Base-by-base conservation (phyloP, 2,888 invertebrate genomes). In the Synergus gifuensis region DNA sequence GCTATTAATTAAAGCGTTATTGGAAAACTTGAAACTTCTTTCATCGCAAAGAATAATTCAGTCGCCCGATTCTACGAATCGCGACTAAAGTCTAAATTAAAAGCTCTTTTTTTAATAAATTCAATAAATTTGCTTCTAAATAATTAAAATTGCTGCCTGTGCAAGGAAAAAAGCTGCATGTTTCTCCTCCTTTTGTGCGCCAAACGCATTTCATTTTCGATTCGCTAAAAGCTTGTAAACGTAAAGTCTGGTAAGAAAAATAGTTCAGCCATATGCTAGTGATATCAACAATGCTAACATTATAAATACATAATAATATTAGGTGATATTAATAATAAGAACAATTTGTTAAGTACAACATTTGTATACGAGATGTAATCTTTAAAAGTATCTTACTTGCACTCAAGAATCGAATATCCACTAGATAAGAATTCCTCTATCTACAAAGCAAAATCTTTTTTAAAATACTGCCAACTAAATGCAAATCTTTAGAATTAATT, bases 261-360 rank as follows among this genome's bases (percentile, higher is more conserved):
- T 73, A 73, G n/a, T 73, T 54, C 36, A 73, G 73, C 54, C 28
- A 73, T 73, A 73, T 73, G 36, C 73, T 73, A 73, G 54, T 73
- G n/a, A 11, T 73, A 54, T 73, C 40, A 73, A 73, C 73, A 73
- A 54, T 73, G 49, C 49, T 54, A 49, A 54, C 46, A 11, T 54
- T 73, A 73, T 73, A 73, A 54, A 73, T 36, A 36, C 36, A 36
- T 73, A 73, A 49, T 73, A 73, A 54, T 73, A 49, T 69, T 69
- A 73, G 49, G 73, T 73, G 54, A 73, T 73, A 73, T 73, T 73
- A 73, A 73, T 67, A 67, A 46, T 73, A 73, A 73, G 73, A 73
- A 73, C 49, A 73, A 73, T 73, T 73, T 73, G 73, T 82, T 83
- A 83, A 83, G 83, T 83, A 83, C 83, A 82, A 81, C 77, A 78